Conservation (phyloP, 1,140 invertebrate genomes). For the Lycorma delicatula region DNA sequence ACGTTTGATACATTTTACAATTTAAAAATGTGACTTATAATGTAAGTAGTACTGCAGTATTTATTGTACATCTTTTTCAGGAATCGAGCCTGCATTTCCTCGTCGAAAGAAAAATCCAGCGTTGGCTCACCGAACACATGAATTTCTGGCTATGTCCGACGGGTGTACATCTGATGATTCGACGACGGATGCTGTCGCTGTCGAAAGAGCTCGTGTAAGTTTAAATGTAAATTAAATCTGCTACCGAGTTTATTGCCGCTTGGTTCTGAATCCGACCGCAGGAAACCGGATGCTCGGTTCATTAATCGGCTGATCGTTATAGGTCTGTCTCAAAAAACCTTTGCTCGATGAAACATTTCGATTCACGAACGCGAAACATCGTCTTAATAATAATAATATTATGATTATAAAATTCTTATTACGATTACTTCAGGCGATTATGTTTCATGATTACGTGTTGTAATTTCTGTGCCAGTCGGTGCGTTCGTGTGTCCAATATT, state of each 20-base stretch:
- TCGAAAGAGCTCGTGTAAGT: conserved; percentile 22
- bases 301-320: background rate
- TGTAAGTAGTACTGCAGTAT: too few species aligned
- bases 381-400: too few species aligned
- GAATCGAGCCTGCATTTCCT: conserved; percentile 68
- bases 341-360: background rate
- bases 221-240: conserved; percentile 36
- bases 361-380: background rate
- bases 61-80: background rate
- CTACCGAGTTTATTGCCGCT: too few species aligned
- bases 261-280: too few species aligned
- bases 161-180: conserved; percentile 11
- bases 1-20: too few species aligned
- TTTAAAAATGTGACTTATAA: too few species aligned
- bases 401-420: too few species aligned
- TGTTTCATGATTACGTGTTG: too few species aligned
- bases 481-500: too few species aligned
- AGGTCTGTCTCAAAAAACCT: background rate
- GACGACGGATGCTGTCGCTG: conserved; percentile 13
- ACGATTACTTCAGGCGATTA: too few species aligned
- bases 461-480: too few species aligned
- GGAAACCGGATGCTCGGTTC: too few species aligned
- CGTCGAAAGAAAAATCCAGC: conserved; percentile 79
- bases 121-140: conserved; percentile 72
- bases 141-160: conserved; percentile 48